A percentile compares a stretch with the other conserved stretches of the same genome.
These are phyloP conservation scores for Ovis canadensis DNA, from an alignment of 2,113 vertebrate genomes.

Conservation along the genomic window DNA sequence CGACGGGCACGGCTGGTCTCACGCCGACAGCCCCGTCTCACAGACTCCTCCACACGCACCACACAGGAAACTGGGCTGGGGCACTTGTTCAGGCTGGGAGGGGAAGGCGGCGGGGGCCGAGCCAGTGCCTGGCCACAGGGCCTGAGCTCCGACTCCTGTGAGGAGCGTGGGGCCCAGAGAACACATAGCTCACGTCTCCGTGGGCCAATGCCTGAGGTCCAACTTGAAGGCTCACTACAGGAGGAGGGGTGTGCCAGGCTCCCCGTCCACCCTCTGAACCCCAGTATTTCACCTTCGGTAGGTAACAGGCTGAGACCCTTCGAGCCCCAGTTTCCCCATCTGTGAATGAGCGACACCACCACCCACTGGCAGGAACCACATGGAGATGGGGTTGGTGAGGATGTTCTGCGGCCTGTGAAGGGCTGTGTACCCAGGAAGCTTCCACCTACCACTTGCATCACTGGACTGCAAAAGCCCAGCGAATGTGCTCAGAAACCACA, in stretches of 20 bases:
- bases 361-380: not conserved
- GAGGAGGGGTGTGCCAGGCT: not conserved
- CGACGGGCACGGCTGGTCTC: fast-evolving
- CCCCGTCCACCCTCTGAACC: not conserved
- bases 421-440: not conserved
- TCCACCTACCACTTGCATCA: conserved; percentile 8
- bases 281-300: fast-evolving
- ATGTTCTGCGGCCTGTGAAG: not conserved
- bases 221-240: not conserved
- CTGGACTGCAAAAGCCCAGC: conserved; percentile 30
- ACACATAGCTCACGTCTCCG: fast-evolving
- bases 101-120: fast-evolving
- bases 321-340: not conserved
- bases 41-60: not conserved
- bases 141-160: fast-evolving
- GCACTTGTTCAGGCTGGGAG: not conserved
- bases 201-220: not conserved
- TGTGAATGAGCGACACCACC: not conserved
- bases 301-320: fast-evolving
- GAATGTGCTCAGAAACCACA: conserved; percentile 23
- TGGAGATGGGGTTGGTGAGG: fast-evolving
- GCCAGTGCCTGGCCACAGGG: not conserved
- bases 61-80: fast-evolving
- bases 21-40: fast-evolving
- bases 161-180: not conserved